Conservation (phyloP, 1,140 invertebrate genomes). For the Leptoteleia sp. region DNA sequence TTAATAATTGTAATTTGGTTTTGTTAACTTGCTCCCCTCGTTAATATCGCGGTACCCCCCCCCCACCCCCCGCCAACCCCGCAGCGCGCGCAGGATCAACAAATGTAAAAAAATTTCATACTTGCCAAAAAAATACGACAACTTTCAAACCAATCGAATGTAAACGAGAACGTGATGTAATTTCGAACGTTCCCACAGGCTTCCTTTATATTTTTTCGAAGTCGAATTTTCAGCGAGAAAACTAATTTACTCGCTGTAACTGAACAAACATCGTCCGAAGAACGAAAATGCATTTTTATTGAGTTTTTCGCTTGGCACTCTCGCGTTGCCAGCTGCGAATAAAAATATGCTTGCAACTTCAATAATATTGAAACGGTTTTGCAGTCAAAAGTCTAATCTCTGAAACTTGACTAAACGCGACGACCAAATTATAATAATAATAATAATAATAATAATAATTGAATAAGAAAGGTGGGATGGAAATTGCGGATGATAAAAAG, state of each 20-base stretch:
- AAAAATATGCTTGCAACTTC: constrained; percentile 55
- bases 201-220: constrained; percentile 73
- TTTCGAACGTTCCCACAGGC: constrained; percentile 74
- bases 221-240: constrained; percentile 71
- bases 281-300: constrained; percentile 70
- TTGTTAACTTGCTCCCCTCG: constrained; percentile 44
- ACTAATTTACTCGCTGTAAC: constrained; percentile 76
- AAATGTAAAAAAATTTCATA: constrained; percentile 62
- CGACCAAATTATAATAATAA: no score
- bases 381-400: no score
- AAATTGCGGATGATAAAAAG: no score
- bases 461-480: no score
- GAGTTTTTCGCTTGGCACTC: constrained; percentile 36
- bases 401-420: no score
- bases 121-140: constrained; percentile 61
- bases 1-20: constrained; percentile 61
- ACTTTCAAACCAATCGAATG: constrained; percentile 65
- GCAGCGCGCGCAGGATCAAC: constrained; percentile 37
- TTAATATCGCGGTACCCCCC: constrained; percentile 53
- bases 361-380: no score
- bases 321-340: constrained; percentile 36
- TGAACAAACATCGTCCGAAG: constrained; percentile 73
- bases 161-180: constrained; percentile 73
- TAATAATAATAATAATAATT: no score
- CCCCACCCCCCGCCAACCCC: no score